Evolutionary conservation across 1,140 invertebrate genomes (phyloP).

Genomic region (Grapholita molesta): DNA sequence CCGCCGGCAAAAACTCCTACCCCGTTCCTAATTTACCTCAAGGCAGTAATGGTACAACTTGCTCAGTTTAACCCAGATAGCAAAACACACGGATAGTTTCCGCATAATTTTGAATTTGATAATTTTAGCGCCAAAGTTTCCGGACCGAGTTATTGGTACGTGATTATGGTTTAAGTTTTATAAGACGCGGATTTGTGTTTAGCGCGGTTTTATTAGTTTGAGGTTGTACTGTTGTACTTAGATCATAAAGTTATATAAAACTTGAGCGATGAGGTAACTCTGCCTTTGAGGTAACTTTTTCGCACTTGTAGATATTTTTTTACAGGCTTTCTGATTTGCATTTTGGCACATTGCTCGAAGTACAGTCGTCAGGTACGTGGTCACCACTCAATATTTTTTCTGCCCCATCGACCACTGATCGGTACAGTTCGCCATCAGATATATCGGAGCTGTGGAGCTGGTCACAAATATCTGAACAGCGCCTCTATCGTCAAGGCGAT

Average conservation of each 20-base stretch:
- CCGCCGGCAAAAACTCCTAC: slow-evolving; percentile 7
- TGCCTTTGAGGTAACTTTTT: no score
- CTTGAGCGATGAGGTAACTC: not conserved
- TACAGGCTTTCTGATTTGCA: no score
- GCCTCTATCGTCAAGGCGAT: no score
- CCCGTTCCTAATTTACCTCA: slow-evolving; percentile 11
- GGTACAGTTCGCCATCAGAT: no score
- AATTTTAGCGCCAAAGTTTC: not conserved
- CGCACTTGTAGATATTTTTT: no score
- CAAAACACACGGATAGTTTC: slow-evolving; percentile 4
- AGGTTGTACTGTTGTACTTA: not conserved
- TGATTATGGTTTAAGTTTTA: not conserved
- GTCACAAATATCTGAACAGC: no score
- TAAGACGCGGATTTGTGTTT: not conserved
- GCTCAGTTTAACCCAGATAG: not conserved
- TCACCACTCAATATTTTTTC: no score
- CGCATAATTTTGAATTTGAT: slow-evolving; percentile 14
- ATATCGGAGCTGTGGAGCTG: no score
- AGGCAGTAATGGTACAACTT: slow-evolving; percentile 15
- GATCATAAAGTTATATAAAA: not conserved
- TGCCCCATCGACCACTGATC: no score
- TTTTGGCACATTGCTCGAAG: no score
- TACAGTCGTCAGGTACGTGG: no score
- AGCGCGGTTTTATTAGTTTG: not conserved
- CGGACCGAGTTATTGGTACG: slow-evolving; percentile 3